Percentiles rank a stretch among this genome's conserved stretches.
These are phyloP conservation scores for Heliconius aoede DNA, from an alignment of 2,888 invertebrate genomes.

Conservation along the genomic window DNA sequence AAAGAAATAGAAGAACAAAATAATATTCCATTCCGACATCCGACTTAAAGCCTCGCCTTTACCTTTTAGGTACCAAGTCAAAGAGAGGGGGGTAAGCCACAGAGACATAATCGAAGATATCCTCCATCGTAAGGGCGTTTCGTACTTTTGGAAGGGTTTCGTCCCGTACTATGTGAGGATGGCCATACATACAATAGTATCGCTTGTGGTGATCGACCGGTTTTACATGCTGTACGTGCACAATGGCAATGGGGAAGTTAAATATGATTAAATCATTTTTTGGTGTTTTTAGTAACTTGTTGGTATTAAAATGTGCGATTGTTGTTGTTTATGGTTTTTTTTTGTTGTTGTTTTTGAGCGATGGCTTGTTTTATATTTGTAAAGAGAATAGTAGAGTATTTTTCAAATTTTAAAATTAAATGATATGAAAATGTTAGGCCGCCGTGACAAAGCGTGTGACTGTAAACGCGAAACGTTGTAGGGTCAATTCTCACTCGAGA, in stretches of 20 bases:
- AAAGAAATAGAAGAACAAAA: too few relatives aligned
- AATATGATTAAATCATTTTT: constrained; percentile 3
- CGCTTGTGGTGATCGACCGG: constrained; percentile 96
- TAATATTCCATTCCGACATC: too few relatives aligned
- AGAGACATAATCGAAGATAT: constrained; percentile 90
- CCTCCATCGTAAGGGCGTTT: constrained; percentile 90
- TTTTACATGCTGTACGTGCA: constrained; percentile 86
- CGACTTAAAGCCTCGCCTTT: neutral
- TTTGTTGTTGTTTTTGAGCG: too few relatives aligned
- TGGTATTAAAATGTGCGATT: neutral
- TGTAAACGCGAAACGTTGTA: too few relatives aligned
- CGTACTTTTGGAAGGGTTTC: constrained; percentile 97
- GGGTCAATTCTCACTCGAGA: too few relatives aligned
- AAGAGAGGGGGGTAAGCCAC: constrained; percentile 46
- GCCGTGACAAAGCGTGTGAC: too few relatives aligned
- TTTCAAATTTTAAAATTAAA: too few relatives aligned
- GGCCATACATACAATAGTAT: constrained; percentile 96
- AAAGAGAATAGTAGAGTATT: too few relatives aligned
- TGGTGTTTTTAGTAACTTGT: neutral
- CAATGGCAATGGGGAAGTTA: neutral
- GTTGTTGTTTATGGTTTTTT: neutral
- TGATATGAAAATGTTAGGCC: too few relatives aligned
- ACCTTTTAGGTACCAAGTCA: constrained; percentile 60
- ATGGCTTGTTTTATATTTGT: too few relatives aligned
- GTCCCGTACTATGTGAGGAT: constrained; percentile 96